Evolutionary conservation across 2,113 vertebrate species (phyloP), one percentile per base, ranked within the genome.

Genomic region (Eolophus roseicapilla): DNA sequence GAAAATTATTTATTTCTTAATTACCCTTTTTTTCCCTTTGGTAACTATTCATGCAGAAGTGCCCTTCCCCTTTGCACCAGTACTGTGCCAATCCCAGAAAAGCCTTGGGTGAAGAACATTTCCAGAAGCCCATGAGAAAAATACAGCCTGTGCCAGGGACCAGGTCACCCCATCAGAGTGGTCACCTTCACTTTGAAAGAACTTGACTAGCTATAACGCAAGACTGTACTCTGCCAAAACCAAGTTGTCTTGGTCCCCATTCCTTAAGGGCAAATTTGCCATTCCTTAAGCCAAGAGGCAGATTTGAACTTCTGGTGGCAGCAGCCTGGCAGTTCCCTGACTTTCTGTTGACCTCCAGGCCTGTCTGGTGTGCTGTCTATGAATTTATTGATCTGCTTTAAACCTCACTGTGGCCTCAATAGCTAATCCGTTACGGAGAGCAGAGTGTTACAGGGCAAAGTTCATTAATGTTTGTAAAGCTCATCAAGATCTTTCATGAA

Each of bases 401-500:
- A 95, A 91, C 70, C 59, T 85, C 52, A 88, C 79, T 1, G 0
- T 80, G 91, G 59, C 82, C 87, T 91, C 90, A 90, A 53, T 90
- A 85, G 90, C 84, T 82, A 69, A 92, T 93, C 75, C 50, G 57
- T 65, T 84, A 70, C 2, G 8, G 62, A 79, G 44, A 90, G 50
- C 63, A 63, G 69, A 50, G 55, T 82, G 65, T 90, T 80, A 84
- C 69, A 84, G 75, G 90, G 91, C 91, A 94, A 92, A 94, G 94
- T 87, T 96, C 91, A 93, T 95, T 94, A 94, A 69, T 1, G 59
- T 85, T 89, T 96, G 83, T 82, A 94, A 93, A 95, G 91, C 93
- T 96, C 67, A 87, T 97, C 95, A 95, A 92, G 77, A 92, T 95
- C 81, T 89, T 95, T 84, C 91, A 57, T 85, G 90, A 96, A 86